These are phyloP conservation scores for Holothuria leucospilota DNA, from an alignment of 53 echinoderm and acorn worm genomes.

Conservation along the genomic window DNA sequence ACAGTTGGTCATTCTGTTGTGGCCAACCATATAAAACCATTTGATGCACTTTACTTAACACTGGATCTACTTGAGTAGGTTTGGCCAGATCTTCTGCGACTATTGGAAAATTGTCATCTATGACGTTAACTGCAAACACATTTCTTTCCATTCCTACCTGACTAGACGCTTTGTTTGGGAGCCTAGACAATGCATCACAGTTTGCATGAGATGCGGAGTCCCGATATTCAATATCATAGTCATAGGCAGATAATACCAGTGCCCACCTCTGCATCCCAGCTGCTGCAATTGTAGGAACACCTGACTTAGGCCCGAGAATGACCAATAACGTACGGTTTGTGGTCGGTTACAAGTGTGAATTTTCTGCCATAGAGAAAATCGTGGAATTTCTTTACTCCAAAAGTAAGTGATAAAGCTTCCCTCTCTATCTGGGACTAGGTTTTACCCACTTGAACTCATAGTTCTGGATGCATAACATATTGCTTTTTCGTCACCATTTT, in stretches of 20 bases:
- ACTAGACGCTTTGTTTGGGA: constrained; percentile 46
- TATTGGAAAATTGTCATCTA: constrained; percentile 65
- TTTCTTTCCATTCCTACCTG: constrained; percentile 15
- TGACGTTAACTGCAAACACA: constrained; percentile 20
- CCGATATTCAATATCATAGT: constrained; percentile 49
- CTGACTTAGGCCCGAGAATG: constrained; percentile 43
- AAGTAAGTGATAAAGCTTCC: constrained; percentile 48
- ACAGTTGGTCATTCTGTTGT: constrained; percentile 8
- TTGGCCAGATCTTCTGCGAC: constrained; percentile 2
- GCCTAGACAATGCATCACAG: constrained; percentile 56
- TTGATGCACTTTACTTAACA: constrained; percentile 2
- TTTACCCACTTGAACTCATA: constrained; percentile 27
- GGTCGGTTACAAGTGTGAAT: constrained; percentile 56
- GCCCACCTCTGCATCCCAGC: constrained; percentile 60
- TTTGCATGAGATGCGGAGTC: constrained; percentile 29
- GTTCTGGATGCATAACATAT: constrained; percentile 64
- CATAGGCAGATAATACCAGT: constrained; percentile 38
- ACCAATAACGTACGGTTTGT: constrained; percentile 52
- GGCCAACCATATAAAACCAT: constrained; percentile 5
- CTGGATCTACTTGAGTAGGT: background rate
- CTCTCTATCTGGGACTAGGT: constrained; percentile 62
- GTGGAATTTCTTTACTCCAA: constrained; percentile 68
- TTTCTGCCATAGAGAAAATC: constrained; percentile 53
- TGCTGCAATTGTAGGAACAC: constrained; percentile 54
- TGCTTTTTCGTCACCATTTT: constrained; percentile 56